A percentile compares a stretch with the other conserved stretches of the same genome.
These are phyloP conservation scores for Drosophila flavopinicola DNA, from an alignment of 2,888 invertebrate species.

Conservation along the genomic window DNA sequence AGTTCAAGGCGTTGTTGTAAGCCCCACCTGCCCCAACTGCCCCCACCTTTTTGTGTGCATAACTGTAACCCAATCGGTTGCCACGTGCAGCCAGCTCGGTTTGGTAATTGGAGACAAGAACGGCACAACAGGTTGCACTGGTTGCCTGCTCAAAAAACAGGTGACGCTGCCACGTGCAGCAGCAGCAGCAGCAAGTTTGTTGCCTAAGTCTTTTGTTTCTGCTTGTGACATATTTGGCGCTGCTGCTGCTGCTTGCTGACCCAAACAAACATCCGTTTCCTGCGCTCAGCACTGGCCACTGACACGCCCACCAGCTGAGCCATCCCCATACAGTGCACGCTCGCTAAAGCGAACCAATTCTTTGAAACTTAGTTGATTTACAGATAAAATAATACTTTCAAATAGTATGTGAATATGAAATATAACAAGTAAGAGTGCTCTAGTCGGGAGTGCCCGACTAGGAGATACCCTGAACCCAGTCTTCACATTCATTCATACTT, in stretches of 20 bases:
- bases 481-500: too few relatives aligned
- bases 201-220: conserved; percentile 64
- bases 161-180: conserved; percentile 54
- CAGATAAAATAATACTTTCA: neutral
- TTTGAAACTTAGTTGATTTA: neutral
- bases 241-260: conserved; percentile 48
- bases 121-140: conserved; percentile 53
- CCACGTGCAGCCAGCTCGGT: conserved; percentile 59
- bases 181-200: conserved; percentile 52
- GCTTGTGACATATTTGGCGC: conserved; percentile 58
- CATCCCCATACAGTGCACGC: conserved; percentile 24
- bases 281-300: conserved; percentile 48
- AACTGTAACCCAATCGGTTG: conserved; percentile 52
- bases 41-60: conserved; percentile 28
- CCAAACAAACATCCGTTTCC: conserved; percentile 77
- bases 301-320: conserved; percentile 41
- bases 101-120: conserved; percentile 59
- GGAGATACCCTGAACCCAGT: too few relatives aligned
- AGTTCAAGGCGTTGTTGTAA: conserved; percentile 43
- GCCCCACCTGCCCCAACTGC: neutral
- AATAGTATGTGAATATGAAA: neutral
- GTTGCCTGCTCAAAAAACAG: conserved; percentile 7
- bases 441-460: too few relatives aligned
- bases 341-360: conserved; percentile 1
- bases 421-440: too few relatives aligned